Evolutionary conservation across 1,140 invertebrate genomes (phyloP).

Genomic region (Euborellia annulipes): DNA sequence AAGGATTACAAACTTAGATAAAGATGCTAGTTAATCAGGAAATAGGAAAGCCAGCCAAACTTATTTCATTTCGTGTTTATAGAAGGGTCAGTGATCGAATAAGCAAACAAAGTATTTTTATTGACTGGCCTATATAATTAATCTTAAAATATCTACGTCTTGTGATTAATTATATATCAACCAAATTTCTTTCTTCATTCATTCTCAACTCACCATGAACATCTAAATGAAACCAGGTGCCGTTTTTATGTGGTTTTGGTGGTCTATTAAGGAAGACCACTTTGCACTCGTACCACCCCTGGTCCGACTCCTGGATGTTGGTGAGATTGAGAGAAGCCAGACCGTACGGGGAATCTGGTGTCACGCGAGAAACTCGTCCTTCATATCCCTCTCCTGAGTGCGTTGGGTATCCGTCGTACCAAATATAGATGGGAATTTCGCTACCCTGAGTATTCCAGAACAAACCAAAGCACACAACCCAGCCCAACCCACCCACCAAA

Average conservation of each 20-base stretch:
- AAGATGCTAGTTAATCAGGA: background rate
- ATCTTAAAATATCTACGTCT: too few species aligned
- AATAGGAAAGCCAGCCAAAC: too few species aligned
- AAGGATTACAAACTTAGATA: background rate
- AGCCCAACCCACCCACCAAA: too few species aligned
- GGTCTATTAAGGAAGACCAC: conserved; percentile 89
- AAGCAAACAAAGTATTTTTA: too few species aligned
- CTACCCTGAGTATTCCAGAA: conserved; percentile 45
- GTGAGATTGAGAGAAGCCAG: conserved; percentile 86
- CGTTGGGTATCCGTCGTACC: conserved; percentile 92
- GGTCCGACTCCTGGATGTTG: conserved; percentile 78
- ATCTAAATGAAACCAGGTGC: conserved; percentile 92
- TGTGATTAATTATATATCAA: too few species aligned
- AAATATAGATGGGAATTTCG: conserved; percentile 91
- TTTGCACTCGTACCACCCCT: conserved; percentile 96
- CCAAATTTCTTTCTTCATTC: too few species aligned
- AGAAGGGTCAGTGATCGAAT: too few species aligned
- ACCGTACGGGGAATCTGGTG: conserved; percentile 69
- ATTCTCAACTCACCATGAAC: conserved; percentile 57
- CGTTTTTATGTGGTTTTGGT: conserved; percentile 75
- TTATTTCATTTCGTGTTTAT: too few species aligned
- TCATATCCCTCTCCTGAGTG: conserved; percentile 86
- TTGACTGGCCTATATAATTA: too few species aligned
- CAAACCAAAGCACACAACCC: conserved; percentile 4
- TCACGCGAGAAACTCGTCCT: conserved; percentile 72